Evolutionary conservation across 2,888 invertebrate species (phyloP).

Genomic region (Coelogynopora nodosa): DNA sequence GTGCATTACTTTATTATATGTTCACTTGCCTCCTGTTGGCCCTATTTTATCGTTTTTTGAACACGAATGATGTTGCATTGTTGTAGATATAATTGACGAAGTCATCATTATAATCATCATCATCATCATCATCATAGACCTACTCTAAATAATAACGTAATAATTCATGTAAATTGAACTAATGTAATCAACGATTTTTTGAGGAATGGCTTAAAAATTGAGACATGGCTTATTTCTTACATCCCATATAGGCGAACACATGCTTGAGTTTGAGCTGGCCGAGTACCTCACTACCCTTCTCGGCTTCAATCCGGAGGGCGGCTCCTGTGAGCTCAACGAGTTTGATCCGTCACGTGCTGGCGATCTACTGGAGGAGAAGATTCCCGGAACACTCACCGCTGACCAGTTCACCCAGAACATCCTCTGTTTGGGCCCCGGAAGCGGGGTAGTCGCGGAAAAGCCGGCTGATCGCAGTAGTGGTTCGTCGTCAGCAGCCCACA

Average conservation of each 20-base stretch:
- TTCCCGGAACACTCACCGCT: conserved; percentile 57
- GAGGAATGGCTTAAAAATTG: too few species aligned
- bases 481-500: not conserved
- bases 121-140: too few species aligned
- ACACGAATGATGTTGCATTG: too few species aligned
- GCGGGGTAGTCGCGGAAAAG: not conserved
- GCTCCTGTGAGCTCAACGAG: conserved; percentile 57
- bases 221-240: too few species aligned
- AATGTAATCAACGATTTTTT: too few species aligned
- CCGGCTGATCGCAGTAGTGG: not conserved
- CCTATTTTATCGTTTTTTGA: too few species aligned
- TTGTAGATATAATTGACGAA: too few species aligned
- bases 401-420: conserved; percentile 58
- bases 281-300: conserved; percentile 60
- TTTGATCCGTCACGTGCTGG: conserved; percentile 54
- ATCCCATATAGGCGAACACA: conserved; percentile 60
- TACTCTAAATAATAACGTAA: too few species aligned
- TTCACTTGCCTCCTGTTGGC: too few species aligned
- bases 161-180: too few species aligned
- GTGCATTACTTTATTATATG: too few species aligned
- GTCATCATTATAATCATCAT: too few species aligned
- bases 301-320: conserved; percentile 58
- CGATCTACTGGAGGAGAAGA: conserved; percentile 56
- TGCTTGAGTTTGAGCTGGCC: conserved; percentile 60
- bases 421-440: conserved; percentile 53